phyloP scores from a whole-genome alignment of 2,888 invertebrate species.

The Orgyia antiqua region DNA sequence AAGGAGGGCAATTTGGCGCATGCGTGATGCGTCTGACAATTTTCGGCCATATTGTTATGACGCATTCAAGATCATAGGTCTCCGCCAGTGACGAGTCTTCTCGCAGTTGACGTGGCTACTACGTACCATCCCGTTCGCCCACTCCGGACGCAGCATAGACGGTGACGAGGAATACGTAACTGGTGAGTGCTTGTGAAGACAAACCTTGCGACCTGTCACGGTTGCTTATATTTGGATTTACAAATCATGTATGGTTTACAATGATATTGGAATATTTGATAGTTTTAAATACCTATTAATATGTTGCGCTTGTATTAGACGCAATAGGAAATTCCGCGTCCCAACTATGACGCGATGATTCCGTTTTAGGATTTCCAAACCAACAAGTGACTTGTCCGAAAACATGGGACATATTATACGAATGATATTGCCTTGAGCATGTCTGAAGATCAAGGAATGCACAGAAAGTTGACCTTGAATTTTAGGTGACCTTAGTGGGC shows the following conservation, averaged over 20 bases:
- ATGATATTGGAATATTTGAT: conserved; percentile 35
- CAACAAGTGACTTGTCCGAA: conserved; percentile 47
- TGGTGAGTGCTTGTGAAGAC: conserved; percentile 86
- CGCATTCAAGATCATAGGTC: conserved; percentile 86
- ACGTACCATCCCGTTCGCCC: conserved; percentile 95
- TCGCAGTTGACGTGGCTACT: conserved; percentile 94
- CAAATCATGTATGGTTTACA: conserved; percentile 60
- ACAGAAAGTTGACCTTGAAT: conserved; percentile 76
- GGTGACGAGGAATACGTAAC: conserved; percentile 97
- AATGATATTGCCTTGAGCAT: conserved; percentile 37
- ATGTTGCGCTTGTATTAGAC: conserved; percentile 55
- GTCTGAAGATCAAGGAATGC: conserved; percentile 58
- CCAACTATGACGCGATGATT: conserved; percentile 63
- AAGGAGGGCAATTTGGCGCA: conserved; percentile 43
- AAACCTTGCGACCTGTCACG: conserved; percentile 75
- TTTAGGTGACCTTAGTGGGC: conserved; percentile 81
- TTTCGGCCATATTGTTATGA: conserved; percentile 86
- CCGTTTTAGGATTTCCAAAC: conserved; percentile 60
- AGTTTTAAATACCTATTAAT: conserved; percentile 42
- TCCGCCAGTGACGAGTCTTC: conserved; percentile 90
- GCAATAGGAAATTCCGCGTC: conserved; percentile 66
- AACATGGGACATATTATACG: conserved; percentile 31
- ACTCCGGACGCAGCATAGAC: conserved; percentile 95
- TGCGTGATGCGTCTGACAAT: conserved; percentile 73
- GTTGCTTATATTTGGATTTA: conserved; percentile 64